These are phyloP conservation scores for Connochaetes taurinus DNA, from an alignment of 2,113 vertebrate genomes.

Conservation along the genomic window DNA sequence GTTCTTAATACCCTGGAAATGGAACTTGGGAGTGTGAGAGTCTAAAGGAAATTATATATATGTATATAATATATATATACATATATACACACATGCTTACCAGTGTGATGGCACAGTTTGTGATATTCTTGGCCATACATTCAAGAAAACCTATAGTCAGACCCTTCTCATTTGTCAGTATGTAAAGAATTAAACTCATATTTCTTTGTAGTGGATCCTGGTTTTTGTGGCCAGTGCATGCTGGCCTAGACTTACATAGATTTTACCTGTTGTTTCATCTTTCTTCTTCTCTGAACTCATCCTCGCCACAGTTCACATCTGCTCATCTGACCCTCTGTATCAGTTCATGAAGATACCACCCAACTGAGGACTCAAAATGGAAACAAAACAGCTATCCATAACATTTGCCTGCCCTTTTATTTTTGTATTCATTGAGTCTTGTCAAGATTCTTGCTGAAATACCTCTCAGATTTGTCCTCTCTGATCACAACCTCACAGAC, in stretches of 20 bases:
- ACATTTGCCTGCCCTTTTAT: background rate
- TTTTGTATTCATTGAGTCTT: background rate
- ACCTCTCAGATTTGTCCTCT: background rate
- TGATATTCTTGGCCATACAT: background rate
- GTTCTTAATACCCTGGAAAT: background rate
- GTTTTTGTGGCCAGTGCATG: background rate
- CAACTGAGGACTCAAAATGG: background rate
- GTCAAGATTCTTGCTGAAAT: background rate
- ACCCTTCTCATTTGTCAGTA: background rate
- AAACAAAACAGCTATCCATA: background rate
- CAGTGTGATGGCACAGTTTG: background rate
- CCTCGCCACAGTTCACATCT: background rate
- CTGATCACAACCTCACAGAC: background rate
- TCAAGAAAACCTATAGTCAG: background rate
- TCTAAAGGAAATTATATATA: background rate
- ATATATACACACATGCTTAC: background rate
- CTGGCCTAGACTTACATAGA: background rate
- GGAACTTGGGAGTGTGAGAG: background rate
- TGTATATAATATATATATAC: accelerated
- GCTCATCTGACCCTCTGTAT: background rate
- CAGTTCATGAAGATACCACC: background rate
- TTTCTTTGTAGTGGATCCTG: background rate
- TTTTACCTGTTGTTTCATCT: background rate
- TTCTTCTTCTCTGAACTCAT: background rate
- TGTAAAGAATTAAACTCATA: background rate